phyloP scores from a whole-genome alignment of 2,797 vertebrate species.

The Alauda arvensis region DNA sequence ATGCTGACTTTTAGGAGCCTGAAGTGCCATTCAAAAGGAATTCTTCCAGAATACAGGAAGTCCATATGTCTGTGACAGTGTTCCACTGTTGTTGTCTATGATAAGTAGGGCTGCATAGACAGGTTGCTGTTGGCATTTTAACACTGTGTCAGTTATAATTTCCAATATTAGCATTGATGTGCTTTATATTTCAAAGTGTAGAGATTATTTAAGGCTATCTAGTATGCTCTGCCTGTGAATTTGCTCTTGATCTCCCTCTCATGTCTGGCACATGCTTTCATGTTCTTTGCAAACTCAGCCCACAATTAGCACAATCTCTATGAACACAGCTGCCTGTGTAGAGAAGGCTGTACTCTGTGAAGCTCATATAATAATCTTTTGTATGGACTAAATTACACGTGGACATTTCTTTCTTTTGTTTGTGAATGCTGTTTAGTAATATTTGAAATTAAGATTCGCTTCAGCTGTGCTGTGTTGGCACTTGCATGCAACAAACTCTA shows the following conservation, averaged over 20 bases:
- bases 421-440: background rate
- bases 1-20: background rate
- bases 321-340: constrained; percentile 22
- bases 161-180: background rate
- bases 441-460: background rate
- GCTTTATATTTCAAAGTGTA: constrained; percentile 25
- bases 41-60: constrained; percentile 1
- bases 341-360: background rate
- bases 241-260: constrained; percentile 44
- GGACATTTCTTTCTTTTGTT: background rate
- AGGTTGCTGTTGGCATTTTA: constrained; percentile 32
- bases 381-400: background rate
- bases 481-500: background rate
- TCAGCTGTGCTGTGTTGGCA: background rate
- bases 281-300: constrained; percentile 36
- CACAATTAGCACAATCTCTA: constrained; percentile 49
- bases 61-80: background rate
- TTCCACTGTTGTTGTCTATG: background rate
- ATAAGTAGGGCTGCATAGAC: background rate
- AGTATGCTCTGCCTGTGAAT: background rate
- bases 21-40: background rate
- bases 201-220: constrained; percentile 54
- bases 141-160: background rate
- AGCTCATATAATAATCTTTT: background rate
- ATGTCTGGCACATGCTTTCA: constrained; percentile 53